Evolutionary conservation across 2,797 vertebrate species (phyloP).

Genomic region (Clarias fuscus): DNA sequence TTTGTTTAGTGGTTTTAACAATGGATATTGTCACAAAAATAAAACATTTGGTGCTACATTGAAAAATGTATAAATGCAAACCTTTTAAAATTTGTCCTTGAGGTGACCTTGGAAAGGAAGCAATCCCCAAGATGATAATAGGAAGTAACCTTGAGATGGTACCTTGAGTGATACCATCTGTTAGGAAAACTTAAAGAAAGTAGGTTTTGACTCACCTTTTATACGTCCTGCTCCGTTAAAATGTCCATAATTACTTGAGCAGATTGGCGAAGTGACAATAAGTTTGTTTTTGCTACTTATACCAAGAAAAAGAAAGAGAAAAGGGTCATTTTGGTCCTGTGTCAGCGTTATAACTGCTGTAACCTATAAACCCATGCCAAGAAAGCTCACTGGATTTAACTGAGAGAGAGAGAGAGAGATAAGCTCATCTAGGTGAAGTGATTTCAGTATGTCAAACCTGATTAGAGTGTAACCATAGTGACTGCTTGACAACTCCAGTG

Average conservation of each 20-base stretch:
- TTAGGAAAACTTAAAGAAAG: neutral
- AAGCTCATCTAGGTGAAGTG: conserved; percentile 42
- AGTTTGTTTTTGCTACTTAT: neutral
- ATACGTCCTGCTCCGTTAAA: conserved; percentile 67
- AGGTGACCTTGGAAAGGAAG: too few relatives aligned
- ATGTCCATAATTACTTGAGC: conserved; percentile 64
- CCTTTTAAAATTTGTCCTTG: too few relatives aligned
- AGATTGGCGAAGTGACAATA: neutral
- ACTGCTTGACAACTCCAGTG: neutral
- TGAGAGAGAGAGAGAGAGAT: neutral
- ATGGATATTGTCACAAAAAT: too few relatives aligned
- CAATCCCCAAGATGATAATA: too few relatives aligned
- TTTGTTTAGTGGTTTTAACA: too few relatives aligned
- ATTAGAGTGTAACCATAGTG: conserved; percentile 48
- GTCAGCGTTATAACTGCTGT: neutral
- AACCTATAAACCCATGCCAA: neutral
- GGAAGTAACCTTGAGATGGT: too few relatives aligned
- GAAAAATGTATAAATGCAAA: too few relatives aligned
- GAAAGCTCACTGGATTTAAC: neutral
- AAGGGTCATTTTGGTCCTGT: neutral
- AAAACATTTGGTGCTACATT: too few relatives aligned
- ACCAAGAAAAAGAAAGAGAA: neutral
- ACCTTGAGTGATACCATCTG: neutral
- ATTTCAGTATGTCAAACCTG: conserved; percentile 34
- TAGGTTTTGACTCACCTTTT: conserved; percentile 62